These are phyloP conservation scores for Colletes latitarsis DNA, from an alignment of 1,140 invertebrate species.

Conservation along the genomic window DNA sequence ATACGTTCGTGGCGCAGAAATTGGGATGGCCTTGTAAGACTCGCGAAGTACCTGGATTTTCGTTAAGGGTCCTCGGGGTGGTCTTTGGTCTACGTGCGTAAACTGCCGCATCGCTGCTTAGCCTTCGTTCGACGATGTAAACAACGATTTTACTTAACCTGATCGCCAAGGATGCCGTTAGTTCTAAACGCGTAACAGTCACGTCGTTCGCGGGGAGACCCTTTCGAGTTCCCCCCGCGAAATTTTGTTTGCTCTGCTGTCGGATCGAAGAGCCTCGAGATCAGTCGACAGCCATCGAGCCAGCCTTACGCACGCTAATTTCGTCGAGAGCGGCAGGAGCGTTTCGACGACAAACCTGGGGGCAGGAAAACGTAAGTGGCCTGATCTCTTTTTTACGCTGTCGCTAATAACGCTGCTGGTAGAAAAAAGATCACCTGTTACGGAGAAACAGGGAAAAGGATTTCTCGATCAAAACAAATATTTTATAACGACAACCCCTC, in stretches of 20 bases:
- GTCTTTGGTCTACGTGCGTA: constrained; percentile 1
- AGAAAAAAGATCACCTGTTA: too few species aligned
- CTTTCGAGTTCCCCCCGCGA: neutral
- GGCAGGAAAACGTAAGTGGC: too few species aligned
- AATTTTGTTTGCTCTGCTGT: constrained; percentile 16
- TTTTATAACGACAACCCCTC: too few species aligned
- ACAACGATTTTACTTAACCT: constrained; percentile 30
- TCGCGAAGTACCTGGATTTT: neutral
- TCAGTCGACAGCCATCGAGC: neutral
- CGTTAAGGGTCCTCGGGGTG: too few species aligned
- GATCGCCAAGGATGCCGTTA: neutral
- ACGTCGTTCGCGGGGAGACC: neutral
- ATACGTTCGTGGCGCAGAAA: too few species aligned
- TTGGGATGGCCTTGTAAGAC: too few species aligned
- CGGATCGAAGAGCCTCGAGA: neutral
- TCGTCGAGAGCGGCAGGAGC: neutral
- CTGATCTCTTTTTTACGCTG: too few species aligned
- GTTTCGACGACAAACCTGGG: too few species aligned
- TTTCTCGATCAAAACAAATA: too few species aligned
- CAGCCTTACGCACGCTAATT: neutral
- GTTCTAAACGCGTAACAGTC: neutral
- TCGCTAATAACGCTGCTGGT: too few species aligned
- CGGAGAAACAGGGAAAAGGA: too few species aligned
- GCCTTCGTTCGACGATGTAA: constrained; percentile 12
- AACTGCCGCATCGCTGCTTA: constrained; percentile 10